Evolutionary conservation across 2,888 invertebrate genomes (phyloP).

Genomic region (Ormyrus labotus): DNA sequence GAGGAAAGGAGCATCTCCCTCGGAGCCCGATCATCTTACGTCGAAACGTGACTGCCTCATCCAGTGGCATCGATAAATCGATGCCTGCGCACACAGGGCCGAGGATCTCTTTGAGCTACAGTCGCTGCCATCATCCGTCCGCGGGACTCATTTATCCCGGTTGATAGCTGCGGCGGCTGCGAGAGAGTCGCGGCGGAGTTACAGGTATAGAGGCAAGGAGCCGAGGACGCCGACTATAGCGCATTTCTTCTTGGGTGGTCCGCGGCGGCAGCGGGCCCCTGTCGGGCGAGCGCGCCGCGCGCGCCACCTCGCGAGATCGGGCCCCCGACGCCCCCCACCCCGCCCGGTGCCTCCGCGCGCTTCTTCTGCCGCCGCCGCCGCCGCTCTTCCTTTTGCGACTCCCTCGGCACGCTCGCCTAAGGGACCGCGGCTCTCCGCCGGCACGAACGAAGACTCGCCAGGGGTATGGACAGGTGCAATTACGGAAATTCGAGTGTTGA

Average conservation of each 20-base stretch:
- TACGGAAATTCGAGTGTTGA: constrained; percentile 43
- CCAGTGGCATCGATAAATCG: constrained; percentile 46
- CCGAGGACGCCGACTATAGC: constrained; percentile 68
- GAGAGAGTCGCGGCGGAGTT: constrained; percentile 30
- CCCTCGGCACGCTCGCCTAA: neutral
- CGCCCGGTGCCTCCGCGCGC: neutral
- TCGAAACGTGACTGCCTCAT: constrained; percentile 38
- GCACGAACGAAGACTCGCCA: constrained; percentile 25
- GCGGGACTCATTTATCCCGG: constrained; percentile 41
- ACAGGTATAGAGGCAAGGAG: constrained; percentile 57
- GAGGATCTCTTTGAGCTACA: neutral
- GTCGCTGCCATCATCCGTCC: neutral
- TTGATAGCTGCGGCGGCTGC: constrained; percentile 9
- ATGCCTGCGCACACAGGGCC: neutral
- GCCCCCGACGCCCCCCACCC: constrained; percentile 44
- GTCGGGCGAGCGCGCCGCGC: constrained; percentile 72
- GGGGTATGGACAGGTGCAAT: constrained; percentile 24
- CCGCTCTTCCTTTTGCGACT: constrained; percentile 50
- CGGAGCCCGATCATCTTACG: constrained; percentile 28
- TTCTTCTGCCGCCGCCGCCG: no score
- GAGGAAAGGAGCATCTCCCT: no score
- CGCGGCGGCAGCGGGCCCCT: constrained; percentile 65
- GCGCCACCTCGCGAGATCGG: constrained; percentile 71
- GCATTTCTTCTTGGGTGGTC: constrained; percentile 76
- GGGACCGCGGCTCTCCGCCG: constrained; percentile 11